Evolutionary conservation across 1,140 invertebrate species (phyloP).

Genomic region (Neodiprion fabricii): DNA sequence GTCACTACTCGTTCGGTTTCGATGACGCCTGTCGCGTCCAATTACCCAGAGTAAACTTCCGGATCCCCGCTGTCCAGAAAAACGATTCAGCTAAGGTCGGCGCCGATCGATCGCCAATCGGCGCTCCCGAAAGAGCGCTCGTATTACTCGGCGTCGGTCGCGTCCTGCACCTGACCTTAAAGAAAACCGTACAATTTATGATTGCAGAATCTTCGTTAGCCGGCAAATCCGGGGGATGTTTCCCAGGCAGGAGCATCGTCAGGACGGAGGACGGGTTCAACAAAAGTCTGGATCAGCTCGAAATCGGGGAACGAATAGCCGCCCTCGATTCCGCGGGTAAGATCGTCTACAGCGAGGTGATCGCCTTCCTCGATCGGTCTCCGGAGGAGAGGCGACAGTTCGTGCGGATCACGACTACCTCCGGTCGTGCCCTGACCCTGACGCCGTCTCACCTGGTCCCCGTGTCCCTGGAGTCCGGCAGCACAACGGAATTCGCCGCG

Average conservation of each 20-base stretch:
- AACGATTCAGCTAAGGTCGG: neutral
- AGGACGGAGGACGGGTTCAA: slow-evolving; percentile 61
- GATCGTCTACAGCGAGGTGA: slow-evolving; percentile 83
- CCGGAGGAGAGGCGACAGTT: slow-evolving; percentile 72
- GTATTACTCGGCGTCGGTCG: neutral
- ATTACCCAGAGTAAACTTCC: slow-evolving; percentile 32
- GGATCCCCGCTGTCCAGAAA: no score
- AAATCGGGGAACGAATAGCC: slow-evolving; percentile 82
- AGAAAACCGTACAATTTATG: slow-evolving; percentile 5
- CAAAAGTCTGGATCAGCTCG: slow-evolving; percentile 69
- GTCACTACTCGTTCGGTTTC: slow-evolving; percentile 19
- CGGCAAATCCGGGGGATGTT: slow-evolving; percentile 82
- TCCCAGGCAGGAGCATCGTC: slow-evolving; percentile 71
- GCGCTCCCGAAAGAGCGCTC: neutral
- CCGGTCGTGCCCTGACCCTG: slow-evolving; percentile 74
- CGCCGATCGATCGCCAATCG: neutral
- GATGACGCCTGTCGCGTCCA: slow-evolving; percentile 35
- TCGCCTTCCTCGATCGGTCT: slow-evolving; percentile 88
- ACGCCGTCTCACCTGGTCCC: slow-evolving; percentile 86
- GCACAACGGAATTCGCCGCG: slow-evolving; percentile 67
- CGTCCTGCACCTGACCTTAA: neutral
- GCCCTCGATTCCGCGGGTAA: slow-evolving; percentile 71
- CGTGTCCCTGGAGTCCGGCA: slow-evolving; percentile 43
- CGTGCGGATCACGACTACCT: slow-evolving; percentile 73
- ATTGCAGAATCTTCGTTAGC: slow-evolving; percentile 89